Conservation (phyloP, 35 echinoderm and acorn worm genomes). For the Lytechinus variegatus region DNA sequence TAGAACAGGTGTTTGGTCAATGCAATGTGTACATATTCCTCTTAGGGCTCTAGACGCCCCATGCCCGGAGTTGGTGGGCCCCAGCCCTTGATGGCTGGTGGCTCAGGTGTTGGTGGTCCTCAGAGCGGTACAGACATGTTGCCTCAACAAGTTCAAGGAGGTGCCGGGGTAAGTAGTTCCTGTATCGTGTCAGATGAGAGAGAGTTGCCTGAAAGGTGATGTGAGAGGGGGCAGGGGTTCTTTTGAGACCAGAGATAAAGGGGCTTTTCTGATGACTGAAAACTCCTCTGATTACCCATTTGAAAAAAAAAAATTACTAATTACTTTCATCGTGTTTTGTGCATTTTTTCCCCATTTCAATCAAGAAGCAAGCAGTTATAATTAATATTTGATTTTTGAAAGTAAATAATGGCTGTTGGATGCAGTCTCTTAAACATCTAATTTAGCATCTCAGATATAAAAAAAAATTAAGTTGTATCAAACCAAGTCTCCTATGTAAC, state of each 20-base stretch:
- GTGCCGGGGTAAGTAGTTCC: constrained; percentile 17
- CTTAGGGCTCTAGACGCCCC: constrained; percentile 45
- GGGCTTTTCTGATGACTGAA: neutral
- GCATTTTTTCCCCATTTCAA: too few relatives aligned
- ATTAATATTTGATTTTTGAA: too few relatives aligned
- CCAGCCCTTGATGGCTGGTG: constrained; percentile 40
- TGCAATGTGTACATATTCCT: constrained; percentile 45
- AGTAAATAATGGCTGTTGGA: too few relatives aligned
- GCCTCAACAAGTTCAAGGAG: constrained; percentile 39
- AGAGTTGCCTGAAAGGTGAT: neutral
- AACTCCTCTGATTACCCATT: neutral
- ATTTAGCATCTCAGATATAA: too few relatives aligned
- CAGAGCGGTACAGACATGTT: constrained; percentile 33
- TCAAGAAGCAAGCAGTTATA: too few relatives aligned
- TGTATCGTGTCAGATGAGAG: neutral
- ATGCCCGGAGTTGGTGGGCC: constrained; percentile 48
- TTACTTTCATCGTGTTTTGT: too few relatives aligned
- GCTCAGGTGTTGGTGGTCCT: constrained; percentile 23
- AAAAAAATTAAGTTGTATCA: too few relatives aligned
- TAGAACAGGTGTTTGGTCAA: constrained; percentile 19
- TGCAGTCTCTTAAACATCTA: too few relatives aligned
- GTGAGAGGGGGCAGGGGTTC: neutral
- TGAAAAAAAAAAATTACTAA: too few relatives aligned
- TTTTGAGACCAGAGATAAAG: neutral
- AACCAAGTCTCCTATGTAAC: too few relatives aligned